Base-by-base conservation (phyloP, 2,113 vertebrate genomes). In the Saguinus imperator region DNA sequence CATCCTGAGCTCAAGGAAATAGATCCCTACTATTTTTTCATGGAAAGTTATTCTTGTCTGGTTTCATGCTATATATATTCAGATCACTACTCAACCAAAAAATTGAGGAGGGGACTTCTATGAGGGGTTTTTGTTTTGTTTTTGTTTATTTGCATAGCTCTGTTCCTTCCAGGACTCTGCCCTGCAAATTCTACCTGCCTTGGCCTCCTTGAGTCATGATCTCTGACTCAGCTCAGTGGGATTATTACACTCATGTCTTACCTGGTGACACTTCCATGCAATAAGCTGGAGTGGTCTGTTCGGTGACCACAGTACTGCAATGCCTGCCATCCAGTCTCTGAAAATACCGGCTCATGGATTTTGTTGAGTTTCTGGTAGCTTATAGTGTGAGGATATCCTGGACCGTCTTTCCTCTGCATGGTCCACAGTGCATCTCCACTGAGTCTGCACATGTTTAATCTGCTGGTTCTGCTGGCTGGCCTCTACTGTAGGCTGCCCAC, bases 31-130 rank as follows among this genome's bases (percentile, higher is more conserved):
- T 68, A 64, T 61, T 43, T 40, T 89, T 92, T 89, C 48, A 70
- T 45, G 13, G 70, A 20, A 94, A 32, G 79, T 85, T 89, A 82
- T 66, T 82, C 18, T 89, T 89, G 43, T 48, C 45, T 61, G n/a
- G 14, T 84, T 84, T 84, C 70, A 21, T 48, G 21, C 70, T 48
- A 1, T 35, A n/a, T 68, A 27, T 58, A 27, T 40, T 66, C 64
- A 85, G 77, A 84, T 91, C n/a, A 91, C 84, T 88, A 73, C 75
- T 93, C 40, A 68, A 52, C 16, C 52, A 73, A 58, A 95, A 27
- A 45, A 6, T 85, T 16, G 45, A 12, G 43, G 35, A 21, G 35
- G 8, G 61, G n/a, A 85, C 25, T 10, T 8, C 43, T 11, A 52
- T 70, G 37, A n/a, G 45, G 68, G 68, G 14, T 25, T 73, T 94